phyloP scores from a whole-genome alignment of 2,888 invertebrate species.

The Eristalinus sepulchralis region DNA sequence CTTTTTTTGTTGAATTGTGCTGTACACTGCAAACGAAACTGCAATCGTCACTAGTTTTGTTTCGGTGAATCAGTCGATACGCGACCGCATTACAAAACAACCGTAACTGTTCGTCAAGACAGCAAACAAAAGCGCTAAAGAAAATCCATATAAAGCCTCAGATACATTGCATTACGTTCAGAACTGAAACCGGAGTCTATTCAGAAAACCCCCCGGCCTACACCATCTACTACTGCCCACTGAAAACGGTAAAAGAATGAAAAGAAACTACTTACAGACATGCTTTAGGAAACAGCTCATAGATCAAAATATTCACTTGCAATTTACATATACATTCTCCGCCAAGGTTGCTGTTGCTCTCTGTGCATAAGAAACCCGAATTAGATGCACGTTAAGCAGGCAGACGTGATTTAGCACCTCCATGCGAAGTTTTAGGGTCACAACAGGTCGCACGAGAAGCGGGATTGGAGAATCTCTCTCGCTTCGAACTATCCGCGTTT shows the following conservation, averaged over 20 bases:
- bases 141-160: not conserved
- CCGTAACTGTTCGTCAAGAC: conserved; percentile 17
- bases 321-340: conserved; percentile 55
- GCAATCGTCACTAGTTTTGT: conserved; percentile 23
- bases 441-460: not conserved
- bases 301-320: conserved; percentile 15
- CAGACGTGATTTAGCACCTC: conserved; percentile 20
- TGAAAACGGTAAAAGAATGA: conserved; percentile 61
- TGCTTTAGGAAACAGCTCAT: conserved; percentile 31
- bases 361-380: conserved; percentile 44
- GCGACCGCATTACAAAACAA: conserved; percentile 1
- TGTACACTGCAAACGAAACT: not conserved
- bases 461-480: not conserved
- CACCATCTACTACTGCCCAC: not conserved
- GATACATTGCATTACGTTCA: not conserved
- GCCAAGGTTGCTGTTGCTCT: conserved; percentile 66
- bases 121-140: conserved; percentile 8
- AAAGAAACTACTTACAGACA: conserved; percentile 29
- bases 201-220: conserved; percentile 4
- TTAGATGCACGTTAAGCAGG: conserved; percentile 3
- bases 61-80: not conserved
- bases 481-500: not conserved
- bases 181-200: conserved; percentile 46
- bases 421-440: not conserved
- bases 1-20: not conserved